phyloP scores from a whole-genome alignment of 1,140 invertebrate genomes.

The Neuroterus valhalla region DNA sequence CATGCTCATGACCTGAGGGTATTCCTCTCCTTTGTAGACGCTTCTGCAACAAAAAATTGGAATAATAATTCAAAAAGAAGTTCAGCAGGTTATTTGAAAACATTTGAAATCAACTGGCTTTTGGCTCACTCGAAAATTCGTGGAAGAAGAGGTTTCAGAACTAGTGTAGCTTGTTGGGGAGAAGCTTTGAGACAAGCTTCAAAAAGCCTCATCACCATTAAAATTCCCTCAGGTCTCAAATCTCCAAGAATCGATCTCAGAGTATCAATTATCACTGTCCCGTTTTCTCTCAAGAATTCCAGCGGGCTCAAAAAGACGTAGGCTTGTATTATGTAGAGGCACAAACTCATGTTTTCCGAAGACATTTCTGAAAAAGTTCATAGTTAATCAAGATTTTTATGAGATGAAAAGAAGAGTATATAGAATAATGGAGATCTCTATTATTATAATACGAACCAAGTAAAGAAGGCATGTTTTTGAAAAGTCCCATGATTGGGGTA shows the following conservation, averaged over 20 bases:
- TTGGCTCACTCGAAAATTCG: constrained; percentile 80
- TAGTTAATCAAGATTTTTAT: constrained; percentile 13
- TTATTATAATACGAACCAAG: constrained; percentile 76
- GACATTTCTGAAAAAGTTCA: constrained; percentile 80
- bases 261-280: constrained; percentile 80
- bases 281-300: constrained; percentile 85
- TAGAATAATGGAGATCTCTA: constrained; percentile 27
- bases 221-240: constrained; percentile 86
- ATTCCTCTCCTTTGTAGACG: constrained; percentile 81
- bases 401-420: constrained; percentile 29
- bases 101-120: background rate
- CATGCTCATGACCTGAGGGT: constrained; percentile 84
- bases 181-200: constrained; percentile 82
- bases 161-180: constrained; percentile 79
- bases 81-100: background rate
- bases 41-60: constrained; percentile 70
- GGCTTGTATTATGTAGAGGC: constrained; percentile 87
- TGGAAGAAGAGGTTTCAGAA: constrained; percentile 81
- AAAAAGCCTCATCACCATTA: constrained; percentile 83
- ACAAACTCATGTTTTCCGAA: constrained; percentile 85
- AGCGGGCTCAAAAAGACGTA: constrained; percentile 89
- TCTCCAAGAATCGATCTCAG: constrained; percentile 85
- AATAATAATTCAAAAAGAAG: background rate
- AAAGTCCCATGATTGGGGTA: constrained; percentile 81
- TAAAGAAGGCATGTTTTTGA: constrained; percentile 85